A percentile compares a stretch with the other conserved stretches of the same genome.
phyloP scores from a whole-genome alignment of 2,888 invertebrate genomes.

The Hydropsyche betteni region DNA sequence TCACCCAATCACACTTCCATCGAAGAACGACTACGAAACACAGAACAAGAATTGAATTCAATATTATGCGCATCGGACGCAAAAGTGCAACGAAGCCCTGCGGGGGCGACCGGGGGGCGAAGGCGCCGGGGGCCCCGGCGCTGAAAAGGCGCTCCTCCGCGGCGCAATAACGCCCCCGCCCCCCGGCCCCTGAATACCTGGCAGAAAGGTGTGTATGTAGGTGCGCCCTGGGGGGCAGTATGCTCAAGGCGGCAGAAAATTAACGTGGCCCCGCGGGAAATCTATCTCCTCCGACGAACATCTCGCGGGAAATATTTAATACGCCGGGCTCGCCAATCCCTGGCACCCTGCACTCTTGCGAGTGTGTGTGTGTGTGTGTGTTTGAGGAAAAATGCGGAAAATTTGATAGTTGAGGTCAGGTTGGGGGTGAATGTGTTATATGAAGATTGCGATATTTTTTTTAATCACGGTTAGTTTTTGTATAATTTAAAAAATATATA shows the following conservation, averaged over 20 bases:
- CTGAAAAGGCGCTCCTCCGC: slow-evolving; percentile 53
- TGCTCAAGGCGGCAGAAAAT: slow-evolving; percentile 82
- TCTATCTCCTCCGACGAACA: slow-evolving; percentile 66
- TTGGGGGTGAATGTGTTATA: too few species aligned
- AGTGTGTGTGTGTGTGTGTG: too few species aligned
- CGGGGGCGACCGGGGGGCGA: slow-evolving; percentile 14
- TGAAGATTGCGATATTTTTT: too few species aligned
- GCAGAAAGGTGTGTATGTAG: slow-evolving; percentile 67
- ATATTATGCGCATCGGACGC: not conserved
- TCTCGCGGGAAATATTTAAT: slow-evolving; percentile 65
- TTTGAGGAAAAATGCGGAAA: too few species aligned
- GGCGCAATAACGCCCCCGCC: slow-evolving; percentile 67
- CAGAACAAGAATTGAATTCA: slow-evolving; percentile 1
- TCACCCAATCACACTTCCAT: too few species aligned
- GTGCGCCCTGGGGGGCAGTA: slow-evolving; percentile 71
- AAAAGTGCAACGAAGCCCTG: not conserved
- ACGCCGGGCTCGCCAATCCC: slow-evolving; percentile 54
- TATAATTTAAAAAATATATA: too few species aligned
- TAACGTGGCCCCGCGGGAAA: slow-evolving; percentile 75
- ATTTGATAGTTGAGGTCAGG: too few species aligned
- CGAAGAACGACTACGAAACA: not conserved
- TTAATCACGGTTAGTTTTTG: too few species aligned
- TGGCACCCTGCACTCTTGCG: too few species aligned
- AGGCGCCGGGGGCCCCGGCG: slow-evolving; percentile 20
- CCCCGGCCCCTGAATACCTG: slow-evolving; percentile 66